Evolutionary conservation across 2,888 invertebrate species (phyloP).

Genomic region (Mylabris sibirica): DNA sequence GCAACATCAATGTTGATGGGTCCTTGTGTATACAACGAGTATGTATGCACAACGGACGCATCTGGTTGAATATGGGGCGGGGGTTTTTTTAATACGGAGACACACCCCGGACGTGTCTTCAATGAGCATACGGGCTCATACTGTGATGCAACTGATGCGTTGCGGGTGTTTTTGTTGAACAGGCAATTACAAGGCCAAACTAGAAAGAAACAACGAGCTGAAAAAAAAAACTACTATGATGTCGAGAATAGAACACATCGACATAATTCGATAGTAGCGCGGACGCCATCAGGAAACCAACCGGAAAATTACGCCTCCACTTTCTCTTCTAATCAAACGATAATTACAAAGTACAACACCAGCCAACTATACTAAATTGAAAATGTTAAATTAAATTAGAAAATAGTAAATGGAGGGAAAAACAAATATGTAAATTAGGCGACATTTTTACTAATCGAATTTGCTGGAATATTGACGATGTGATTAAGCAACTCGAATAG

Average conservation of each 20-base stretch:
- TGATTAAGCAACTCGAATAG: constrained; percentile 10
- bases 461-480: not conserved
- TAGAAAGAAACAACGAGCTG: not conserved
- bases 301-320: constrained; percentile 12
- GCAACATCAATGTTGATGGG: constrained; percentile 49
- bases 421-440: constrained; percentile 9
- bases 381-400: not conserved
- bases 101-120: constrained; percentile 25
- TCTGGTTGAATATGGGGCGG: constrained; percentile 23
- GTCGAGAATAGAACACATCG: constrained; percentile 2
- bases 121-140: constrained; percentile 9
- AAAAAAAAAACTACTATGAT: not conserved
- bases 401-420: not conserved
- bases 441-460: constrained; percentile 1
- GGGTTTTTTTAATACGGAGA: not conserved
- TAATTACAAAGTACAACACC: constrained; percentile 11
- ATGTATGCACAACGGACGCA: constrained; percentile 26
- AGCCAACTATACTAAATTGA: not conserved
- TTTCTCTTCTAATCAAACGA: constrained; percentile 13
- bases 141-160: constrained; percentile 18
- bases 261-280: constrained; percentile 14
- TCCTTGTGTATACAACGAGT: constrained; percentile 14
- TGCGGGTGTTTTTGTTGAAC: constrained; percentile 5
- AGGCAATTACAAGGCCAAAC: constrained; percentile 11
- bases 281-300: constrained; percentile 10